phyloP scores from a whole-genome alignment of 2,797 vertebrate genomes.

The Sarcoramphus papa region DNA sequence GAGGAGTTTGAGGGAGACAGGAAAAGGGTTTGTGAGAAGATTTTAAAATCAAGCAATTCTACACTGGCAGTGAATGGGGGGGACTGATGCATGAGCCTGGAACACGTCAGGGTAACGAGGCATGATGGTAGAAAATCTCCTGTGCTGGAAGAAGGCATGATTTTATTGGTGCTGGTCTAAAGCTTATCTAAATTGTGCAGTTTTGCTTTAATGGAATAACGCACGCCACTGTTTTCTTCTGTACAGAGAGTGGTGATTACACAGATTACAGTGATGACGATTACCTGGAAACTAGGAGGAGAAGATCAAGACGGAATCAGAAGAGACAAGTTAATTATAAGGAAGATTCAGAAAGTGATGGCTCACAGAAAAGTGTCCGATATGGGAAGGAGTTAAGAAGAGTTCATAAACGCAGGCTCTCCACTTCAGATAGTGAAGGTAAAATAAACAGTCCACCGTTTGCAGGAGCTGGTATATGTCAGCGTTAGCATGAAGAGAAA shows the following conservation, averaged over 20 bases:
- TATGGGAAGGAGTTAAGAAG: slow-evolving; percentile 76
- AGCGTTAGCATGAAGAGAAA: background rate
- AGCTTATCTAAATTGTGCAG: background rate
- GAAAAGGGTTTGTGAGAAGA: background rate
- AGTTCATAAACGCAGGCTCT: slow-evolving; percentile 82
- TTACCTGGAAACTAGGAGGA: slow-evolving; percentile 84
- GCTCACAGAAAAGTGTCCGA: slow-evolving; percentile 79
- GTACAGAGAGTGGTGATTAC: slow-evolving; percentile 80
- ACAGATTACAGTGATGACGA: slow-evolving; percentile 90
- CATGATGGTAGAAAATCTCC: background rate
- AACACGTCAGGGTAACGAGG: background rate
- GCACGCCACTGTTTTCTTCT: background rate
- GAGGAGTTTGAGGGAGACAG: background rate
- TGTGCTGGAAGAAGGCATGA: background rate
- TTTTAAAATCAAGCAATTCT: background rate
- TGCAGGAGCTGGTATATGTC: background rate
- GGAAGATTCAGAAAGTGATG: slow-evolving; percentile 94
- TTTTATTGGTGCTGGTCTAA: background rate
- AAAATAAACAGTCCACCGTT: background rate
- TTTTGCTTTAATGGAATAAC: background rate
- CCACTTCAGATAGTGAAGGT: slow-evolving; percentile 94
- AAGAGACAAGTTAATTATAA: slow-evolving; percentile 94
- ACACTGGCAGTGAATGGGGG: background rate
- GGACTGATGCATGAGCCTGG: background rate
- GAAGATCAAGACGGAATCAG: slow-evolving; percentile 88